phyloP scores from a whole-genome alignment of 35 echinoderm and acorn worm species.

The Eucidaris tribuloides region DNA sequence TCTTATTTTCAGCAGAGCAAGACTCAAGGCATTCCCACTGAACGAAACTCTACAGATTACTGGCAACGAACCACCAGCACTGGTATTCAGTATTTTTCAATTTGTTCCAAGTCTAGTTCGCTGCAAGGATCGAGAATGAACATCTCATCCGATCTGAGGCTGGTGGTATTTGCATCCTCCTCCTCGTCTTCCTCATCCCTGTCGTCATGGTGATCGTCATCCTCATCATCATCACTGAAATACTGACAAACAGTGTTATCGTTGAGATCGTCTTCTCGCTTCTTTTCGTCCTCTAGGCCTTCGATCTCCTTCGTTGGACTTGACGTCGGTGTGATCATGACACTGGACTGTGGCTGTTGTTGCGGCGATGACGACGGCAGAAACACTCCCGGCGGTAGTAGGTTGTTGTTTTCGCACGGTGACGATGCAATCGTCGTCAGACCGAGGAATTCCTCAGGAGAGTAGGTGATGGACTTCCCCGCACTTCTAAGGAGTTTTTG shows the following conservation, averaged over 20 bases:
- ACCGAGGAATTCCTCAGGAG: slow-evolving; percentile 56
- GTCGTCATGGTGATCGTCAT: slow-evolving; percentile 71
- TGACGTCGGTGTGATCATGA: slow-evolving; percentile 92
- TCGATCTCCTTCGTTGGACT: slow-evolving; percentile 68
- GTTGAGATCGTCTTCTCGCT: background rate
- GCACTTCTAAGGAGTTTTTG: slow-evolving; percentile 42
- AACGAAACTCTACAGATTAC: too few species aligned
- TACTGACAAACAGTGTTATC: slow-evolving; percentile 2
- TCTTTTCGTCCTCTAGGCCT: background rate
- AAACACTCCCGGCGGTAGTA: background rate
- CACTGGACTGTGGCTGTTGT: slow-evolving; percentile 34
- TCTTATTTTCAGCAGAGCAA: too few species aligned
- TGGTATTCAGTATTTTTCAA: slow-evolving; percentile 90
- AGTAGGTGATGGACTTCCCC: slow-evolving; percentile 22
- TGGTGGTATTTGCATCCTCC: background rate
- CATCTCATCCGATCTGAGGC: slow-evolving; percentile 6
- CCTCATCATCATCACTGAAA: slow-evolving; percentile 46
- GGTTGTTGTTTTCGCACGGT: slow-evolving; percentile 66
- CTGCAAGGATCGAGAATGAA: slow-evolving; percentile 61
- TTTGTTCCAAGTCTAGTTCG: slow-evolving; percentile 80
- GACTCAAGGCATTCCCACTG: too few species aligned
- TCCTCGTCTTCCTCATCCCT: slow-evolving; percentile 28
- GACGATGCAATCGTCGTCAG: slow-evolving; percentile 72
- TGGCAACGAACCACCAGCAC: too few species aligned
- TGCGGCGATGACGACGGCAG: slow-evolving; percentile 14